Percentiles rank a stretch among this genome's conserved stretches.
These are phyloP conservation scores for Lomographa bimaculata DNA, from an alignment of 2,888 invertebrate genomes.

Conservation along the genomic window DNA sequence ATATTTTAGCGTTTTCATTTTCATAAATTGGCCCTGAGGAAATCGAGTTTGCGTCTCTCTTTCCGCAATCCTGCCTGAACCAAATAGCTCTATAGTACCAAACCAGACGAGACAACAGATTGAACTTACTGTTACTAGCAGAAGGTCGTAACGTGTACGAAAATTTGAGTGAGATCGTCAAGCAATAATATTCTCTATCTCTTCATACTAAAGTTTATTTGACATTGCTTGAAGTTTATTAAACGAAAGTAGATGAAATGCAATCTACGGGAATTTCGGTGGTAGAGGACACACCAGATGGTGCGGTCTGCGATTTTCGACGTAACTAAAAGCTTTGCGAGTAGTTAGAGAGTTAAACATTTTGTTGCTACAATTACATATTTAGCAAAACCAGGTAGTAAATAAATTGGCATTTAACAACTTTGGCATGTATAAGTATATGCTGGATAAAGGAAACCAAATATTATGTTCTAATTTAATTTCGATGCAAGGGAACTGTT, in stretches of 20 bases:
- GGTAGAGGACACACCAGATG: conserved; percentile 66
- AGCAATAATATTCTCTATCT: conserved; percentile 39
- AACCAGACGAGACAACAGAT: conserved; percentile 75
- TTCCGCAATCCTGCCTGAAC: conserved; percentile 70
- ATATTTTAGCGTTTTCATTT: conserved; percentile 63
- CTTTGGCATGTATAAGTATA: too few relatives aligned
- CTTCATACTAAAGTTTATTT: conserved; percentile 15
- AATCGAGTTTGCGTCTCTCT: conserved; percentile 66
- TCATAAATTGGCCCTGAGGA: conserved; percentile 53
- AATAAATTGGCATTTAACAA: too few relatives aligned
- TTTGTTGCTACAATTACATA: too few relatives aligned
- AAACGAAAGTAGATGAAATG: conserved; percentile 63
- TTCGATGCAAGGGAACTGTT: too few relatives aligned
- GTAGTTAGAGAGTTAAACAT: conserved; percentile 47
- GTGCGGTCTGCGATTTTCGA: conserved; percentile 76
- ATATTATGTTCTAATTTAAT: too few relatives aligned
- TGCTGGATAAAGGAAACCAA: too few relatives aligned
- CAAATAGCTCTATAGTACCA: conserved; percentile 66
- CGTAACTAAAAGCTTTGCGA: conserved; percentile 71
- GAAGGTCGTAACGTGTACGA: conserved; percentile 55
- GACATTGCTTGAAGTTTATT: conserved; percentile 4
- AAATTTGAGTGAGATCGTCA: conserved; percentile 33
- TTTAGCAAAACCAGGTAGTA: too few relatives aligned
- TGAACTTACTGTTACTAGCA: conserved; percentile 55
- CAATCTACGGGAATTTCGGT: conserved; percentile 68